phyloP scores from a whole-genome alignment of 2,797 vertebrate species.

The Corythornis leucogaster region DNA sequence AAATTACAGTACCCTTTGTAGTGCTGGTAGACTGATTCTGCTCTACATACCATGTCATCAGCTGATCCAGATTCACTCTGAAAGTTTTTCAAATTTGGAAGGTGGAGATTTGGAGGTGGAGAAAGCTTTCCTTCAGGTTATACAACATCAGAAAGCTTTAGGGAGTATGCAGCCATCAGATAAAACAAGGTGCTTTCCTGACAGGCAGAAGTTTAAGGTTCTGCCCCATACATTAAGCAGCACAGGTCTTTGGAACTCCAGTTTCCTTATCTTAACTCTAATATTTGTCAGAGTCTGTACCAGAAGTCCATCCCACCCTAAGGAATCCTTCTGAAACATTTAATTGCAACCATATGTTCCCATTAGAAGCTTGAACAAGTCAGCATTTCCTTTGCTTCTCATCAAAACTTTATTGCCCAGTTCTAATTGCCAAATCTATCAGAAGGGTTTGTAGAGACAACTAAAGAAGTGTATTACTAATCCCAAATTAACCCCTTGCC shows the following conservation, averaged over 20 bases:
- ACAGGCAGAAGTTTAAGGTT: neutral
- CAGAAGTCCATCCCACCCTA: neutral
- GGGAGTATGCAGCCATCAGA: neutral
- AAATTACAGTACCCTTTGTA: neutral
- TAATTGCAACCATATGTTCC: neutral
- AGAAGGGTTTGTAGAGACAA: neutral
- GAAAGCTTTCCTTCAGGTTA: neutral
- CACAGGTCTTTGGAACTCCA: neutral
- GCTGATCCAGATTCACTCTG: neutral
- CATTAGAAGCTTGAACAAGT: neutral
- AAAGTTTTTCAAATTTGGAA: neutral
- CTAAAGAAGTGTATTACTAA: neutral
- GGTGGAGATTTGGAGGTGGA: neutral
- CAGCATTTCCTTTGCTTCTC: constrained; percentile 13
- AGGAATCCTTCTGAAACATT: neutral
- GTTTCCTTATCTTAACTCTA: neutral
- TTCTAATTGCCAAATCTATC: constrained; percentile 5
- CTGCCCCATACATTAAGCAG: neutral
- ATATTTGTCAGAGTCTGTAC: neutral
- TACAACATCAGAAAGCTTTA: neutral
- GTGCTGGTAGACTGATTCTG: fast-evolving
- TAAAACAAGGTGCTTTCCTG: neutral
- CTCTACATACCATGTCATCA: neutral
- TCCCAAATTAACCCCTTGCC: neutral
- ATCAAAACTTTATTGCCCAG: neutral